Evolutionary conservation across 2,888 invertebrate species (phyloP).

Genomic region (Hyalella azteca): DNA sequence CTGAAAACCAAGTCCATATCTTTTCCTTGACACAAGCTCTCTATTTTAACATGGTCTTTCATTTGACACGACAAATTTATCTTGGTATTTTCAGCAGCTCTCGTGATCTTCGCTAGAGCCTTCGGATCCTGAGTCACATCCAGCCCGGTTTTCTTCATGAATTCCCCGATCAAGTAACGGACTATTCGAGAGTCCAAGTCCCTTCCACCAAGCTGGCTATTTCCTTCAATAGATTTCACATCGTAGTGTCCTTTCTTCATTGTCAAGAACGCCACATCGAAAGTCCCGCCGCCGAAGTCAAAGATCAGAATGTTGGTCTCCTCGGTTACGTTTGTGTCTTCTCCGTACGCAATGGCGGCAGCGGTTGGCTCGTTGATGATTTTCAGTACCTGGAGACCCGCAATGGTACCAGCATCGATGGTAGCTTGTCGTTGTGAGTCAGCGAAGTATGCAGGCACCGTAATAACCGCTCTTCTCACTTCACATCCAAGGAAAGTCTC

Average conservation of each 20-base stretch:
- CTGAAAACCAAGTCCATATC: neutral
- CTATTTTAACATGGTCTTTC: neutral
- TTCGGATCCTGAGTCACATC: neutral
- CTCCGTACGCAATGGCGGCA: constrained; percentile 10
- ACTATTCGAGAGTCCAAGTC: constrained; percentile 4
- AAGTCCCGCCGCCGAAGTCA: constrained; percentile 73
- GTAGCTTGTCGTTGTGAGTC: constrained; percentile 22
- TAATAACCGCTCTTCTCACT: constrained; percentile 13
- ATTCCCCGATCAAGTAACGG: neutral
- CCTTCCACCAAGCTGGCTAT: neutral
- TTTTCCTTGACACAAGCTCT: neutral
- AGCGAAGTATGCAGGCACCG: constrained; percentile 20
- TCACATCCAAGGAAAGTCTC: neutral
- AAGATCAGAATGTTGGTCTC: constrained; percentile 59
- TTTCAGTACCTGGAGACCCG: constrained; percentile 64
- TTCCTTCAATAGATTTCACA: neutral
- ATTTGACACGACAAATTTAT: neutral
- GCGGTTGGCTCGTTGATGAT: constrained; percentile 15
- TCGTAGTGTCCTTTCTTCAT: neutral
- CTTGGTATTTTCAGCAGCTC: neutral
- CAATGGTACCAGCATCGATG: neutral
- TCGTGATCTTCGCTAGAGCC: neutral
- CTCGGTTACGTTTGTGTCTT: neutral
- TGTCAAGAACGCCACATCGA: constrained; percentile 9
- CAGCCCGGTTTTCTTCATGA: neutral